Percentiles rank a stretch among this genome's conserved stretches.
These are phyloP conservation scores for Selenia dentaria DNA, from an alignment of 2,888 invertebrate species.

Conservation along the genomic window DNA sequence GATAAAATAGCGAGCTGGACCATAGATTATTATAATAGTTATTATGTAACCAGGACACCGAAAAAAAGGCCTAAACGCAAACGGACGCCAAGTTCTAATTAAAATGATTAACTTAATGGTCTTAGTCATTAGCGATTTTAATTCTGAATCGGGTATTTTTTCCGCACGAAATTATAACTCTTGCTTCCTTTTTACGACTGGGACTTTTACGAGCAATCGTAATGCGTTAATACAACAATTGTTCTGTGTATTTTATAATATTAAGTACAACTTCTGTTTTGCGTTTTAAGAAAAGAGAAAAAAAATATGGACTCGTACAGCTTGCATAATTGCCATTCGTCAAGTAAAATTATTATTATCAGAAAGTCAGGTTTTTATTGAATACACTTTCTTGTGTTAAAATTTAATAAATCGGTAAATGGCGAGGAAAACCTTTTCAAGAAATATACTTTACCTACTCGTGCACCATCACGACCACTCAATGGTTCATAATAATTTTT, in stretches of 20 bases:
- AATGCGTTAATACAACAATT: slow-evolving; percentile 49
- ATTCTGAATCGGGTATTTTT: slow-evolving; percentile 75
- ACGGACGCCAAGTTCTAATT: slow-evolving; percentile 79
- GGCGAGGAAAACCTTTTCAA: too few species aligned
- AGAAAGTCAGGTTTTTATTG: too few species aligned
- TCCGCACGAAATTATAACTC: slow-evolving; percentile 66
- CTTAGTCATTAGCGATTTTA: slow-evolving; percentile 84
- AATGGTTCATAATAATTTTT: too few species aligned
- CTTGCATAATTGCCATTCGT: too few species aligned
- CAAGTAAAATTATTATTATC: too few species aligned
- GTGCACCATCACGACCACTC: too few species aligned
- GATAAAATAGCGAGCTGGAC: too few species aligned
- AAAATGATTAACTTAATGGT: slow-evolving; percentile 85
- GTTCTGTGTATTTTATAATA: slow-evolving; percentile 34
- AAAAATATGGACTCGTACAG: too few species aligned
- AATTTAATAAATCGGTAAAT: too few species aligned
- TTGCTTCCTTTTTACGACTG: slow-evolving; percentile 61
- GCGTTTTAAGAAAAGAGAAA: background rate
- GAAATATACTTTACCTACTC: too few species aligned
- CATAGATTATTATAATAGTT: background rate
- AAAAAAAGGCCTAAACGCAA: slow-evolving; percentile 54
- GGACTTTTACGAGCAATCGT: slow-evolving; percentile 58
- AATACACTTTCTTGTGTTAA: too few species aligned
- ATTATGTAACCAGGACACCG: slow-evolving; percentile 31
- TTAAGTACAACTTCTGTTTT: slow-evolving; percentile 2